Evolutionary conservation across 1,140 invertebrate species (phyloP).

Genomic region (Hyphantria cunea): DNA sequence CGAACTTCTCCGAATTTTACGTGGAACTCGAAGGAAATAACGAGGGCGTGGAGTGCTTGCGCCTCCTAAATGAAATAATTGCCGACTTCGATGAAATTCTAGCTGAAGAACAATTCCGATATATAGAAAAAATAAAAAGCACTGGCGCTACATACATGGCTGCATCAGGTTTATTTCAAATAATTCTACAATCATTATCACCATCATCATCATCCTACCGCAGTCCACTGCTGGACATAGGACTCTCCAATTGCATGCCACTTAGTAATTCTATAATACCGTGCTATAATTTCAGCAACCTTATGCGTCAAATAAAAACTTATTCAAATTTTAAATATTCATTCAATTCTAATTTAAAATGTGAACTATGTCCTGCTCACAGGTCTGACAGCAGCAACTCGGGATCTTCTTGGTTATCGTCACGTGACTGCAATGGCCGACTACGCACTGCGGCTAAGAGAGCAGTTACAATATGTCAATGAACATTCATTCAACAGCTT

Average conservation of each 20-base stretch:
- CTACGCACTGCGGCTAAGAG: conserved; percentile 92
- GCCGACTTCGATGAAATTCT: conserved; percentile 97
- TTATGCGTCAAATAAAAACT: too few species aligned
- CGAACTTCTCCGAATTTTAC: conserved; percentile 98
- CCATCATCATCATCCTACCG: too few species aligned
- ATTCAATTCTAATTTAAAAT: too few species aligned
- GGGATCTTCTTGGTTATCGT: conserved; percentile 88
- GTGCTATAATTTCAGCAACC: too few species aligned
- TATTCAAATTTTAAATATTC: too few species aligned
- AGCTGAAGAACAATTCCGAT: conserved; percentile 92
- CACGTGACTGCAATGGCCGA: conserved; percentile 96
- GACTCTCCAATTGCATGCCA: too few species aligned
- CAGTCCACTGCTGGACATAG: too few species aligned
- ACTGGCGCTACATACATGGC: conserved; percentile 98
- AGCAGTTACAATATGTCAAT: conserved; percentile 95
- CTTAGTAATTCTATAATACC: too few species aligned
- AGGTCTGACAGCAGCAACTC: conserved; percentile 90
- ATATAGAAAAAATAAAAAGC: conserved; percentile 98
- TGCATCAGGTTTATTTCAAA: conserved; percentile 87
- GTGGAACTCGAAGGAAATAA: conserved; percentile 97
- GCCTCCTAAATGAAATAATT: conserved; percentile 97
- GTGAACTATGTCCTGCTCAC: too few species aligned
- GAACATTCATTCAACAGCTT: conserved; percentile 99
- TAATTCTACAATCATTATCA: neutral
- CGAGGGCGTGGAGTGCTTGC: conserved; percentile 96